These are phyloP conservation scores for Liasis olivaceus DNA, from an alignment of 2,797 vertebrate species.

Conservation along the genomic window DNA sequence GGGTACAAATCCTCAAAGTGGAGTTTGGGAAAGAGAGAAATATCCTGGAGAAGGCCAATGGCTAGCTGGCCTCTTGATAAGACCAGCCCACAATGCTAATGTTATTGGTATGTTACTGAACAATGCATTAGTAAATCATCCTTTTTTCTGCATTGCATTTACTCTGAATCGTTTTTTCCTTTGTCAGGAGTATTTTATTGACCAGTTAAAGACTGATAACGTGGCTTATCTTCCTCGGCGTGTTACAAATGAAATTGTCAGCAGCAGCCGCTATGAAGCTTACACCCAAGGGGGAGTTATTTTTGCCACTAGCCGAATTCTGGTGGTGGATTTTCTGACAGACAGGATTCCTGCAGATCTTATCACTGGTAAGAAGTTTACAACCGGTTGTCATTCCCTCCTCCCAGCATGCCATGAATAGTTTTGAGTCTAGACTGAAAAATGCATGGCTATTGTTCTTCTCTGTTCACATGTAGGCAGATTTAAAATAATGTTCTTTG, in stretches of 20 bases:
- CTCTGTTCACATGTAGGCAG: neutral
- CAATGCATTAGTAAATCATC: neutral
- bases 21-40: no score
- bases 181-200: slow-evolving; percentile 91
- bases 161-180: neutral
- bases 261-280: slow-evolving; percentile 83
- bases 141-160: neutral
- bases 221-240: slow-evolving; percentile 87
- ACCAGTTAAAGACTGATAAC: slow-evolving; percentile 86
- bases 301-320: slow-evolving; percentile 94
- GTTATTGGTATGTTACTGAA: neutral
- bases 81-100: neutral
- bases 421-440: neutral
- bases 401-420: neutral
- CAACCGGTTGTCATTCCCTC: neutral
- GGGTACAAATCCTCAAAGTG: neutral
- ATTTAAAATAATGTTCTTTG: neutral
- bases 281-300: slow-evolving; percentile 92
- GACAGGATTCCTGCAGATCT: slow-evolving; percentile 93
- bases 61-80: no score
- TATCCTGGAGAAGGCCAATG: no score
- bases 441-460: neutral
- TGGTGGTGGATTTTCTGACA: slow-evolving; percentile 96
- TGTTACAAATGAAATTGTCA: slow-evolving; percentile 88
- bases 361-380: slow-evolving; percentile 82